These are phyloP conservation scores for Lepeophtheirus nordmannii DNA, from an alignment of 2,888 invertebrate genomes.

Conservation along the genomic window DNA sequence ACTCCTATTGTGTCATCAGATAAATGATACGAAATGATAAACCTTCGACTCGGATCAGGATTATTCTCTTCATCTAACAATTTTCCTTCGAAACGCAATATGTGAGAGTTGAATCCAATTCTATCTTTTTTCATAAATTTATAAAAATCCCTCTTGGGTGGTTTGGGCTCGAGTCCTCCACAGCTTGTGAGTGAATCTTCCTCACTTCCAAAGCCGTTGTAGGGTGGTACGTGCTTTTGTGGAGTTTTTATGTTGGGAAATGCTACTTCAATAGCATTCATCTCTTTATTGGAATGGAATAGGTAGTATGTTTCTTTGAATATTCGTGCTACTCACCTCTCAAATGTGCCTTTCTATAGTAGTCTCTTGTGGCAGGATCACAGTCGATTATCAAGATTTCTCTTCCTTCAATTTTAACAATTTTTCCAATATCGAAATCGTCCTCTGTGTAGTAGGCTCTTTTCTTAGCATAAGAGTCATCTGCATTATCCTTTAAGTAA, in stretches of 20 bases:
- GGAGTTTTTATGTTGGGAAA: slow-evolving; percentile 35
- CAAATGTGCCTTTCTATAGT: slow-evolving; percentile 55
- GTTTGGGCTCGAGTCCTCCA: slow-evolving; percentile 57
- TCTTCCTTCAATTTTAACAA: slow-evolving; percentile 64
- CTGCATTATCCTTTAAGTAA: slow-evolving; percentile 8
- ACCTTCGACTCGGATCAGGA: slow-evolving; percentile 44
- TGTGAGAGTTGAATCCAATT: slow-evolving; percentile 54
- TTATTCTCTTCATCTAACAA: slow-evolving; percentile 50
- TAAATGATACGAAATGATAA: slow-evolving; percentile 63
- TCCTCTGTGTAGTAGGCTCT: slow-evolving; percentile 41
- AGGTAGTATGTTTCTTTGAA: not conserved
- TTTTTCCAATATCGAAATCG: slow-evolving; percentile 65
- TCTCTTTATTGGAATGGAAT: slow-evolving; percentile 27
- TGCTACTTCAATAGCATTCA: slow-evolving; percentile 30
- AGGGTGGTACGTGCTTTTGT: slow-evolving; percentile 51
- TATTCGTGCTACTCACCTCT: slow-evolving; percentile 36
- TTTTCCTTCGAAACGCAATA: slow-evolving; percentile 60
- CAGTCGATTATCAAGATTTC: slow-evolving; percentile 63
- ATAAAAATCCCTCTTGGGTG: slow-evolving; percentile 57
- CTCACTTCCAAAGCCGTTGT: slow-evolving; percentile 76
- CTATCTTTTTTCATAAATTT: slow-evolving; percentile 66
- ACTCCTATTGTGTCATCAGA: slow-evolving; percentile 70
- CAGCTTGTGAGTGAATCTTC: slow-evolving; percentile 81
- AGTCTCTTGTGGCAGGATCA: slow-evolving; percentile 68
- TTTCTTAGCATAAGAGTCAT: not conserved